Conservation (phyloP, 2,113 vertebrate genomes). For the Setophaga kirtlandii region DNA sequence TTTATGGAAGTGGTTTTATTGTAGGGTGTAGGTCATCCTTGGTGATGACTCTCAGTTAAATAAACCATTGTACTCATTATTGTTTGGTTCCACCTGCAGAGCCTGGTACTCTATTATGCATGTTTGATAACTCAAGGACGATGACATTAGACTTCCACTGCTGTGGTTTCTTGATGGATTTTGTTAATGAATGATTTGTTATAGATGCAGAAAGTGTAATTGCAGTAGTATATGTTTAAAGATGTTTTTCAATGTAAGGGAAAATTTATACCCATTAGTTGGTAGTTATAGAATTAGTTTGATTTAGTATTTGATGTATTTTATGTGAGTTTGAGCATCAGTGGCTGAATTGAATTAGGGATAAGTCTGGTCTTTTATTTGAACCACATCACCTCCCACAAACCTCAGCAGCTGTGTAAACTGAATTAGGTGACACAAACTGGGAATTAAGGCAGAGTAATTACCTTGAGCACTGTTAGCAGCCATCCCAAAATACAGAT, state of each 20-base stretch:
- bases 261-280: background rate
- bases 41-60: accelerated
- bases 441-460: slow-evolving; percentile 41
- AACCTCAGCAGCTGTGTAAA: slow-evolving; percentile 33
- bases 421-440: slow-evolving; percentile 18
- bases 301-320: background rate
- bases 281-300: background rate
- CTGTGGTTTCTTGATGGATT: background rate
- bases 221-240: background rate
- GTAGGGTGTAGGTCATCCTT: background rate
- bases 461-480: slow-evolving; percentile 17
- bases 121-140: background rate
- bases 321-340: accelerated
- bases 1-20: background rate
- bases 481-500: slow-evolving; percentile 42
- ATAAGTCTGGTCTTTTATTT: background rate
- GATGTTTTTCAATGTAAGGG: background rate
- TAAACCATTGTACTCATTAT: background rate
- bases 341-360: background rate
- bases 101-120: background rate
- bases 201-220: background rate
- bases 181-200: background rate
- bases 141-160: background rate
- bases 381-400: background rate
- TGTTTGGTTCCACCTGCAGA: background rate